These are phyloP conservation scores for Staurois parvus DNA, from an alignment of 2,797 vertebrate genomes.

Conservation along the genomic window DNA sequence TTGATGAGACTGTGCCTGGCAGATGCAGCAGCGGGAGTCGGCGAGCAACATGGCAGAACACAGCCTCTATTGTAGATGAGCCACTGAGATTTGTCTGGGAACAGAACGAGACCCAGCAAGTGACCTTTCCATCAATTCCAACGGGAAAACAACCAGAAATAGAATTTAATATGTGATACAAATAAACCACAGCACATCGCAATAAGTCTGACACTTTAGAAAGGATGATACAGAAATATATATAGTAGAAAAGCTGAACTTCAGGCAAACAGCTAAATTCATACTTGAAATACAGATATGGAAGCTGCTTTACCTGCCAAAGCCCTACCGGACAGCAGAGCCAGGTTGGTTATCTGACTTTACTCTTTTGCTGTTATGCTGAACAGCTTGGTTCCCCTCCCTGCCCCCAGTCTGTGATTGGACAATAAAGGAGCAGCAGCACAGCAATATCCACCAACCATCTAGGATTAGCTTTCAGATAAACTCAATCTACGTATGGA, in stretches of 20 bases:
- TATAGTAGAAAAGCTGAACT: too few relatives aligned
- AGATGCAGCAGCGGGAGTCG: neutral
- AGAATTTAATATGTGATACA: conserved; percentile 31
- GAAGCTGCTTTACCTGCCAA: too few relatives aligned
- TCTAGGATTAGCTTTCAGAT: too few relatives aligned
- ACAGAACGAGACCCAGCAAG: conserved; percentile 37
- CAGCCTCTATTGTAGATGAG: conserved; percentile 13
- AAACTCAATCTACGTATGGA: too few relatives aligned
- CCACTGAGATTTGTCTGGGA: conserved; percentile 52
- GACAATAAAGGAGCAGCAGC: too few relatives aligned
- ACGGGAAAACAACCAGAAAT: conserved; percentile 46
- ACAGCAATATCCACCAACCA: too few relatives aligned
- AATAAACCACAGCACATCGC: conserved; percentile 12
- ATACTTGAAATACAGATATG: neutral
- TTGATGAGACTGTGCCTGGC: conserved; percentile 18
- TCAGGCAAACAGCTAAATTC: too few relatives aligned
- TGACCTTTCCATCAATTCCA: conserved; percentile 49
- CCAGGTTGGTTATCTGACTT: too few relatives aligned
- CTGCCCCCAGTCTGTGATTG: too few relatives aligned
- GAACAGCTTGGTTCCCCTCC: too few relatives aligned
- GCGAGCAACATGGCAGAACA: neutral
- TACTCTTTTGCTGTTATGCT: too few relatives aligned
- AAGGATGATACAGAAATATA: neutral
- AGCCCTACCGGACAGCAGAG: too few relatives aligned
- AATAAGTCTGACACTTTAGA: neutral